These are phyloP conservation scores for Hermodice carunculata DNA, from an alignment of 2,888 invertebrate species.

Conservation along the genomic window DNA sequence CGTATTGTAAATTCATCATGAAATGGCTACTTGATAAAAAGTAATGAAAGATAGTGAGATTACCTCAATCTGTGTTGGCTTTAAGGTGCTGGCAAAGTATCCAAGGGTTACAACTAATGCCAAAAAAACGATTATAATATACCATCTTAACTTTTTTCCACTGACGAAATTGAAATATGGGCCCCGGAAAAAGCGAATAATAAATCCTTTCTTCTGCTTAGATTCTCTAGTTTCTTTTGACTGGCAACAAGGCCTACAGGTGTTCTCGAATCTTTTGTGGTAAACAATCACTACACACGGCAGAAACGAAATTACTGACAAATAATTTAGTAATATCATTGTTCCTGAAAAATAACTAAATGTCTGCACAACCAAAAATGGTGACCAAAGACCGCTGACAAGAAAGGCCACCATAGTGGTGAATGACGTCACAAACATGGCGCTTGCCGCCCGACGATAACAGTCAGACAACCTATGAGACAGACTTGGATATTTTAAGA, in stretches of 20 bases:
- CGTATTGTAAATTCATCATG: too few species aligned
- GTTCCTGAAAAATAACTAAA: conserved; percentile 38
- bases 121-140: conserved; percentile 40
- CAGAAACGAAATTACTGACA: conserved; percentile 39
- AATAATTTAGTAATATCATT: conserved; percentile 35
- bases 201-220: not conserved
- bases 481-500: conserved; percentile 10
- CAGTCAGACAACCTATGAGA: conserved; percentile 32
- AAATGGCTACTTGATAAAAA: too few species aligned
- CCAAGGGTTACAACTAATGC: conserved; percentile 45
- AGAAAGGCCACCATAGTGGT: conserved; percentile 40
- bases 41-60: too few species aligned
- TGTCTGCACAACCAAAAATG: conserved; percentile 25
- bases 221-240: not conserved
- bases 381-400: conserved; percentile 22
- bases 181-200: conserved; percentile 37
- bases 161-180: conserved; percentile 51
- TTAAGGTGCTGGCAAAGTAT: conserved; percentile 46
- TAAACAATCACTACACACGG: conserved; percentile 35
- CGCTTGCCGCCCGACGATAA: conserved; percentile 29
- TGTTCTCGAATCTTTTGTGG: conserved; percentile 16
- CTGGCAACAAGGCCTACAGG: not conserved
- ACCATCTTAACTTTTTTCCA: conserved; percentile 40
- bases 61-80: too few species aligned
- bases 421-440: conserved; percentile 42